A percentile compares a stretch with the other conserved stretches of the same genome.
Evolutionary conservation across 2,113 vertebrate species (phyloP).

Genomic region (Laticauda colubrina): DNA sequence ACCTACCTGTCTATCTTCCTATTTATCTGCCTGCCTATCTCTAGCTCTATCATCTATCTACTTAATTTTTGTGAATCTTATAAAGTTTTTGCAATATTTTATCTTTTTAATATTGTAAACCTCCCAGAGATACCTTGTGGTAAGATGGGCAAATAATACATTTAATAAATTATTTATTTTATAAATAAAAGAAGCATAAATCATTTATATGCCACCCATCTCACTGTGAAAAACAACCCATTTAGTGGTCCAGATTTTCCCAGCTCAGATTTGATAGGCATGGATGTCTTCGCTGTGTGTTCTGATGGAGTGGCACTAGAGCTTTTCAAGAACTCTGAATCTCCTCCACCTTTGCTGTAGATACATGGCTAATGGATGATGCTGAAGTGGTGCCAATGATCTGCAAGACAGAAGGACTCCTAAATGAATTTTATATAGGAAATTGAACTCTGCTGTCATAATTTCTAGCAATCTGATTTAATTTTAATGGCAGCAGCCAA

Average conservation of each 20-base stretch:
- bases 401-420: background rate
- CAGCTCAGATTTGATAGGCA: background rate
- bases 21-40: no score
- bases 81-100: no score
- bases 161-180: background rate
- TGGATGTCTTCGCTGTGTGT: background rate
- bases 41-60: no score
- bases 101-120: no score
- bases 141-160: background rate
- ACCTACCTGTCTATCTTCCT: fast-evolving
- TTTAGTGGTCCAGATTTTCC: background rate
- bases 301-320: background rate
- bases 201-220: background rate
- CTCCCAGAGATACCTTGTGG: no score
- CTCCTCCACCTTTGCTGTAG: background rate
- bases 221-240: background rate
- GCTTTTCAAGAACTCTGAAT: background rate
- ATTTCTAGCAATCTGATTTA: slow-evolving; percentile 16
- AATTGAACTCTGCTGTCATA: background rate
- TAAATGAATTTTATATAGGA: background rate
- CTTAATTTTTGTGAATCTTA: no score
- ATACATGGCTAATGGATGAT: background rate
- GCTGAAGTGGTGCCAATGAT: background rate
- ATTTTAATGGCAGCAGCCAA: background rate
- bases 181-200: background rate